Conservation (phyloP, 2,888 invertebrate genomes). For the Mycogona germanica region DNA sequence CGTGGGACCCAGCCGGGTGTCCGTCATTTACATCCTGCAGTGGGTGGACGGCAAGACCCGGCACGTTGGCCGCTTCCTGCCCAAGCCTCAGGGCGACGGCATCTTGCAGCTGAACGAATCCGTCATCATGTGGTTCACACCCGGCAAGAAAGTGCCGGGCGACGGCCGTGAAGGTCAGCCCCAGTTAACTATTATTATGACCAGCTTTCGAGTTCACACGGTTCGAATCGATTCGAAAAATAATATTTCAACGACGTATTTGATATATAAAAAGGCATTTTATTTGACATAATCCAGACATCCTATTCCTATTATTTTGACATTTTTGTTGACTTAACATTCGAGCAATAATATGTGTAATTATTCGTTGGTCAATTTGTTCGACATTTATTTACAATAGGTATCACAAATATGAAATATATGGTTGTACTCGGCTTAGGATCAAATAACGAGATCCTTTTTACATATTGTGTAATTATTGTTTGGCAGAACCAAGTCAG, state of each 20-base stretch:
- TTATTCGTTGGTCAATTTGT: no score
- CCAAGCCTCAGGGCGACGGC: conserved; percentile 34
- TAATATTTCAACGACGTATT: no score
- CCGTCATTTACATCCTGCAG: conserved; percentile 35
- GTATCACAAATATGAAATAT: no score
- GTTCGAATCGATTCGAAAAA: no score
- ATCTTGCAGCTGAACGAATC: conserved; percentile 42
- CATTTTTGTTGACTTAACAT: no score
- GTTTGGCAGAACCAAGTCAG: conserved; percentile 38
- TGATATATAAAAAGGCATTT: neutral
- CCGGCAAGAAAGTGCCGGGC: conserved; percentile 46
- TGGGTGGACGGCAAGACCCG: conserved; percentile 30
- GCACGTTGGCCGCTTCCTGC: conserved; percentile 31
- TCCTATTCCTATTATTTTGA: no score
- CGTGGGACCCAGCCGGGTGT: conserved; percentile 48
- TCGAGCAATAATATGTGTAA: no score
- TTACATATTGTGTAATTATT: no score
- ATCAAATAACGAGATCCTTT: no score
- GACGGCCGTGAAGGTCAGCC: conserved; percentile 42
- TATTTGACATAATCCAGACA: neutral
- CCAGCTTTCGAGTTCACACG: no score
- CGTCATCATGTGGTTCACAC: conserved; percentile 50
- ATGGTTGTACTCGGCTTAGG: no score
- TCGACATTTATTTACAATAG: no score
- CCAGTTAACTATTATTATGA: neutral